Evolutionary conservation across 1,140 invertebrate genomes (phyloP).

Genomic region (Polyergus mexicanus): DNA sequence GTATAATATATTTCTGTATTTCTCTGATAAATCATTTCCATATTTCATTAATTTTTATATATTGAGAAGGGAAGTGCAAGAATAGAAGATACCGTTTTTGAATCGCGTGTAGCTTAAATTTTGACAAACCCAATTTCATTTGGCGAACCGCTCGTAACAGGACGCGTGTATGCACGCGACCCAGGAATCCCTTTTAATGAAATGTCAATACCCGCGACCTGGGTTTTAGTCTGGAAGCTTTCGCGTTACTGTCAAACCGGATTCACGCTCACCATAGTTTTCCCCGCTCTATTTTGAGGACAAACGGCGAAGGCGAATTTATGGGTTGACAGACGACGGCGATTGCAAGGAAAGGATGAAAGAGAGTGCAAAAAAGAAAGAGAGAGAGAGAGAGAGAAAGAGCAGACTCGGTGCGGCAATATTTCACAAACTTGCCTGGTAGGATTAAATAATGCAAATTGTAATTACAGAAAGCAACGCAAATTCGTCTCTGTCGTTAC

Average conservation of each 20-base stretch:
- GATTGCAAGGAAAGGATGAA: conserved; percentile 32
- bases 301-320: conserved; percentile 66
- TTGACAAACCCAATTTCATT: conserved; percentile 69
- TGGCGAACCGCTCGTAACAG: conserved; percentile 64
- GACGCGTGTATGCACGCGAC: conserved; percentile 69
- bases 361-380: not conserved
- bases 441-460: conserved; percentile 69
- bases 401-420: conserved; percentile 34
- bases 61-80: not conserved
- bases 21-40: not conserved
- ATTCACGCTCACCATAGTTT: conserved; percentile 66
- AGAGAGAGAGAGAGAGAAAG: not conserved
- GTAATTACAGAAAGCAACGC: conserved; percentile 57
- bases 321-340: conserved; percentile 55
- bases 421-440: conserved; percentile 58
- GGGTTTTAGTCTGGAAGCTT: conserved; percentile 70
- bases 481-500: conserved; percentile 47
- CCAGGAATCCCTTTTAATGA: conserved; percentile 74
- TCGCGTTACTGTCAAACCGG: conserved; percentile 57
- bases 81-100: not conserved
- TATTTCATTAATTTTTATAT: not conserved
- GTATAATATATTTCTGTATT: not conserved
- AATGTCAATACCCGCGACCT: conserved; percentile 73
- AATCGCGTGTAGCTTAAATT: conserved; percentile 58
- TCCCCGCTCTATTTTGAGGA: conserved; percentile 67